Conservation (phyloP, 2,113 vertebrate species). For the Axis porcinus region DNA sequence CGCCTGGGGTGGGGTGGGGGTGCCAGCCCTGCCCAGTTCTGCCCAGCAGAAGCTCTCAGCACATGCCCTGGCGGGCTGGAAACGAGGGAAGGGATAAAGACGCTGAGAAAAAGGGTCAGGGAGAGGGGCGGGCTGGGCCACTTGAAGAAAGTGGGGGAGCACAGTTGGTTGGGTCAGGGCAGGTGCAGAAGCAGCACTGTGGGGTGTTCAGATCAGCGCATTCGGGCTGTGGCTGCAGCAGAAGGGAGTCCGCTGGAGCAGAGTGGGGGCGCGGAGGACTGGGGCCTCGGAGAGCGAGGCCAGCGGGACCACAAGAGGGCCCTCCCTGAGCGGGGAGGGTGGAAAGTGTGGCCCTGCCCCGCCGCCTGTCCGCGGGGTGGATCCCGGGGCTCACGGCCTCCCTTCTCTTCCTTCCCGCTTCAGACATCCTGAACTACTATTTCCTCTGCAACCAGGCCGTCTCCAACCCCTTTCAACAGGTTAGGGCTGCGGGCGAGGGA, state of each 20-base stretch:
- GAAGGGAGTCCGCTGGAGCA: neutral
- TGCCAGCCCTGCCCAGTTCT: neutral
- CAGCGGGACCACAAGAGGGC: neutral
- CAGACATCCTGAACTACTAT: slow-evolving; percentile 93
- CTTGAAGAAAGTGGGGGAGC: neutral
- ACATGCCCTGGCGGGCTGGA: neutral
- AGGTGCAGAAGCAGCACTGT: neutral
- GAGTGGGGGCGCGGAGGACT: neutral
- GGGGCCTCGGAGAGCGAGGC: neutral
- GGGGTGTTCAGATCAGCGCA: neutral
- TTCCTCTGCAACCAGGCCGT: slow-evolving; percentile 89
- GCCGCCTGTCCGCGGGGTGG: neutral
- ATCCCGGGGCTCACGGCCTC: neutral
- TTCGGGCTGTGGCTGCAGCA: neutral
- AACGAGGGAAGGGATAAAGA: neutral
- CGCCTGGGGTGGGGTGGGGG: neutral
- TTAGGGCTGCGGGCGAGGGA: slow-evolving; percentile 62
- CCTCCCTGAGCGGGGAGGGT: neutral
- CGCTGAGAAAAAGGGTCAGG: no score
- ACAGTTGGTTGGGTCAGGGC: neutral
- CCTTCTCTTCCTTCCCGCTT: neutral
- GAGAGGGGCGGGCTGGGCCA: neutral
- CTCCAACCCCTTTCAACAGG: slow-evolving; percentile 92
- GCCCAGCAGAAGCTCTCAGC: neutral
- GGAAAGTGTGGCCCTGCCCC: neutral